phyloP scores from a whole-genome alignment of 2,113 vertebrate genomes.

The Synchiropus splendidus region DNA sequence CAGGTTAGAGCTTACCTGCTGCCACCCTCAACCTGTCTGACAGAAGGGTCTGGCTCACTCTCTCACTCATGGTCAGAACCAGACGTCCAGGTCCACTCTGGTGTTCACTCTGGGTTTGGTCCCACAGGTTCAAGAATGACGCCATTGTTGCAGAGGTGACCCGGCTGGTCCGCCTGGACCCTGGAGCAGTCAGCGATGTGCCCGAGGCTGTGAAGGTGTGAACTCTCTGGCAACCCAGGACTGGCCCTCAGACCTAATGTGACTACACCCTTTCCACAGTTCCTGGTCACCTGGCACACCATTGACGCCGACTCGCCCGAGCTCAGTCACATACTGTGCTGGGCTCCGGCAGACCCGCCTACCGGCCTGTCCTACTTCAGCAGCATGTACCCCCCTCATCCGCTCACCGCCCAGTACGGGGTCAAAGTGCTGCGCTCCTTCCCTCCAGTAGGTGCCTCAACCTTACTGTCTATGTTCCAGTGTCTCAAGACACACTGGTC shows the following conservation, averaged over 20 bases:
- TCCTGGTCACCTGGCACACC: constrained; percentile 96
- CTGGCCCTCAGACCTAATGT: background rate
- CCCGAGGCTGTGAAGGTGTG: constrained; percentile 93
- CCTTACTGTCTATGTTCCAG: too few species aligned
- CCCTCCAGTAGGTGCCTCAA: constrained; percentile 87
- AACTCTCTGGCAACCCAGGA: background rate
- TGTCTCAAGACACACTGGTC: too few species aligned
- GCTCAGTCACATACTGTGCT: constrained; percentile 91
- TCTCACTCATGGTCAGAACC: too few species aligned
- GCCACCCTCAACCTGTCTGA: background rate
- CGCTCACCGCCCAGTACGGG: constrained; percentile 93
- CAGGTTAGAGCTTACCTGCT: constrained; percentile 17
- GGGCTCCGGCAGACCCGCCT: constrained; percentile 92
- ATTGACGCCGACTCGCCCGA: constrained; percentile 96
- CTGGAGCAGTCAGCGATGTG: constrained; percentile 86
- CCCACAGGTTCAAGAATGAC: constrained; percentile 90
- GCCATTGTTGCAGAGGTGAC: constrained; percentile 94
- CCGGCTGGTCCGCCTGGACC: constrained; percentile 88
- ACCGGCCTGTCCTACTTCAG: constrained; percentile 97
- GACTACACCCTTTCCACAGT: constrained; percentile 55
- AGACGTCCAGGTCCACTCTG: too few species aligned
- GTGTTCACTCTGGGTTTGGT: background rate
- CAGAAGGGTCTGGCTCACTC: too few species aligned
- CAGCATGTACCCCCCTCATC: constrained; percentile 96
- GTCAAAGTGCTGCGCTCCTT: constrained; percentile 96